Evolutionary conservation across 1,140 invertebrate genomes (phyloP), one percentile per base, ranked within the genome.

Genomic region (Melanaphis sacchari): DNA sequence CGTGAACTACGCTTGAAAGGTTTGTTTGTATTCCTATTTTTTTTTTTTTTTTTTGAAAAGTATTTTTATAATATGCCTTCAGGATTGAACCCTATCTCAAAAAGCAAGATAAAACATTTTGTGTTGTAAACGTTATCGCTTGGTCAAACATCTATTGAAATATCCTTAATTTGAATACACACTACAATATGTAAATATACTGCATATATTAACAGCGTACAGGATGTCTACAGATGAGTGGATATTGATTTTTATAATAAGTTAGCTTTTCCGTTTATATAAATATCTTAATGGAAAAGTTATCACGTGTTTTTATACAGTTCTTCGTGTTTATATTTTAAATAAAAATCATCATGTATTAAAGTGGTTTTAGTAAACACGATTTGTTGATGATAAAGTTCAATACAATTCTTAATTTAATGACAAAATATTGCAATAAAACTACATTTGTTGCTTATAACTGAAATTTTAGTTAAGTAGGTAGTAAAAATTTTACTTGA

Each of bases 141-240:
- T 87, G 85, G 41, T 46, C 85, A 87, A n/a, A 26, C 85, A 38
- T 46, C 26, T 87, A 87, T 46, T n/a, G 43, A 87, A 46, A 46
- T 43, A n/a, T 87, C 85, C 24, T 87, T 87, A 43, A 87, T 87
- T 46, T 87, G 41, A 87, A 87, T 46, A 87, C 31, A 87, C 38
- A 84, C 38, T 84, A 84, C 38, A 40, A 43, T 26, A 85, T 85
- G 38, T 85, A 85, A 41, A 85, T 36, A 76, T 15, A 66, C 59
- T 21, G 11, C 26, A 15, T 66, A 76, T 18, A 21, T n/a, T 15
- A n/a, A 76, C 15, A 76, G 31, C 59, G 59, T 15, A 76, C n/a
- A n/a, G 31, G 11, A 66, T n/a, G 59, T 66, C 31, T 66, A n/a
- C 59, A 11, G 15, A n/a, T 76, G 59, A 76, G 31, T n/a, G 15